Conservation (phyloP, 2,113 vertebrate species). For the Saccopteryx bilineata region DNA sequence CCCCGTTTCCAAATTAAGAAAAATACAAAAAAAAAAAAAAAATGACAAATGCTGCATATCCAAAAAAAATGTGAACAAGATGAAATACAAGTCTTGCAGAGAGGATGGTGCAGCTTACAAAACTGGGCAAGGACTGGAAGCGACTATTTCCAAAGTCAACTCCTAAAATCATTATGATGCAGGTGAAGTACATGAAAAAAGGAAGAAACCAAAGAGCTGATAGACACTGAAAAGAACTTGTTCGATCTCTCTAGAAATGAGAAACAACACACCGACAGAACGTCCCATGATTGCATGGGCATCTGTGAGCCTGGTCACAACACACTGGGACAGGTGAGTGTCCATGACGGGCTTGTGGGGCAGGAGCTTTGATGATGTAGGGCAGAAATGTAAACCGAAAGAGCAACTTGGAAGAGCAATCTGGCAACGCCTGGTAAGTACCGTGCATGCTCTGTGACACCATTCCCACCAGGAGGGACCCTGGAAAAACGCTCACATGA, state of each 20-base stretch:
- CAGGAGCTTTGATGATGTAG: no score
- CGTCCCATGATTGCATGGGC: fast-evolving
- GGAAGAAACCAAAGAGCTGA: neutral
- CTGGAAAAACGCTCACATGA: neutral
- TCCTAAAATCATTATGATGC: neutral
- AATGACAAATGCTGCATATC: no score
- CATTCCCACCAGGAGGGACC: neutral
- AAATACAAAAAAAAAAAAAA: no score
- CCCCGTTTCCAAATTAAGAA: no score
- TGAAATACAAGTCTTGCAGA: fast-evolving
- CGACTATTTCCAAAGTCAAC: neutral
- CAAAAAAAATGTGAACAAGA: neutral
- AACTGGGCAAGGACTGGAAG: fast-evolving
- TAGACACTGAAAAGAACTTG: fast-evolving
- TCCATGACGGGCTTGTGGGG: neutral
- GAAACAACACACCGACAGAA: no score
- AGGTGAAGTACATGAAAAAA: no score
- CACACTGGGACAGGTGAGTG: neutral
- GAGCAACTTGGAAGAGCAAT: fast-evolving
- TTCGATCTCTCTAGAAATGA: neutral
- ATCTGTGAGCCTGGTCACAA: fast-evolving
- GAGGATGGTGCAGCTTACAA: fast-evolving
- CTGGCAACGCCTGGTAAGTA: fast-evolving
- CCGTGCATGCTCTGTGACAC: neutral
- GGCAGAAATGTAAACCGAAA: no score